phyloP scores from a whole-genome alignment of 2,113 vertebrate species.

The Dinomys branickii region DNA sequence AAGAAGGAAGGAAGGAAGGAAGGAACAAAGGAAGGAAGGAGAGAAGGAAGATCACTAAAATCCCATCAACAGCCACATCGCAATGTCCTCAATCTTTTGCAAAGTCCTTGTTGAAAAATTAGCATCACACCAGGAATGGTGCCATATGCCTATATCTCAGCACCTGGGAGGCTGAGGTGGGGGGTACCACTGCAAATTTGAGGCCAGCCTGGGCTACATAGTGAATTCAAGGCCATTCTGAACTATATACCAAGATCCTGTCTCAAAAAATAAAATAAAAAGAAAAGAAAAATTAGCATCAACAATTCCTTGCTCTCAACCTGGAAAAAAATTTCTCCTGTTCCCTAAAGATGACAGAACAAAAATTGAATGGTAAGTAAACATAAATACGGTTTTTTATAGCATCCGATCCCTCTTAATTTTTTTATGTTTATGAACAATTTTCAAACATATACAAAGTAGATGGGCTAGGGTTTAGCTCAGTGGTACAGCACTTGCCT shows the following conservation, averaged over 20 bases:
- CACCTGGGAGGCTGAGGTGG: not conserved
- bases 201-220: not conserved
- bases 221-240: not conserved
- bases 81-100: not conserved
- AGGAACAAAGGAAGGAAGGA: no score
- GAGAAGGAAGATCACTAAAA: not conserved
- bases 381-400: not conserved
- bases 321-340: not conserved
- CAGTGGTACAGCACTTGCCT: not conserved
- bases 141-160: not conserved
- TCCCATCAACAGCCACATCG: not conserved
- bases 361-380: not conserved
- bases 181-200: not conserved
- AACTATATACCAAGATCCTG: not conserved
- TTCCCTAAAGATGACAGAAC: not conserved
- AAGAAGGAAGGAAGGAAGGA: not conserved
- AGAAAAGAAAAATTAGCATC: not conserved
- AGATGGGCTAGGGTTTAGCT: not conserved
- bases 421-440: slow-evolving; percentile 24
- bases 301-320: not conserved
- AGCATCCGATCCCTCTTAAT: not conserved
- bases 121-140: not conserved
- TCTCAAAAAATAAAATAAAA: not conserved
- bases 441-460: not conserved
- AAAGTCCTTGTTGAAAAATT: not conserved